Evolutionary conservation across 2,113 vertebrate genomes (phyloP), one percentile per base, ranked within the genome.

Genomic region (Scomber colias): DNA sequence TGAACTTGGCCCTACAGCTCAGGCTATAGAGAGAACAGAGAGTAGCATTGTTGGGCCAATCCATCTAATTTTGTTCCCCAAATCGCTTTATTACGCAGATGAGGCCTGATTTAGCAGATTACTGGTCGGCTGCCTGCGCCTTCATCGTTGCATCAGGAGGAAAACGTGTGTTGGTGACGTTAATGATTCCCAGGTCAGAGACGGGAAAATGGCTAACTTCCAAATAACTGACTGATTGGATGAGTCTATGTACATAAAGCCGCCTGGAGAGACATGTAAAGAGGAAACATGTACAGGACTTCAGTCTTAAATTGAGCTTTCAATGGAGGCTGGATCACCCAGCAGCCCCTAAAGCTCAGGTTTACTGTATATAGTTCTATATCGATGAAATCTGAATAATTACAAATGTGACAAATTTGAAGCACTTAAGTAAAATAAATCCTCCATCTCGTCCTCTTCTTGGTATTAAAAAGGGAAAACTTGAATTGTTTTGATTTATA

Each of bases 71-170:
- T 85, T 69, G 81, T 79, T 85, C 67, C 66, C 72, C 61, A 91
- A 91, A 92, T 85, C 86, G 60, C 81, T 84, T 84, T 87, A 84
- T 82, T 90, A 80, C 90, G 87, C 71, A 57, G 76, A 75, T 93
- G 89, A 93, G 88, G 83, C 66, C 79, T 63, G 88, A 80, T 93
- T 92, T 86, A 88, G 40, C 49, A 85, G 92, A 90, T 95, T 94
- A 94, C 53, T 17, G 35, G 51, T 75, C 15, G 49, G 35, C 73
- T 24, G 50, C 70, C 80, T 57, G 79, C 72, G 63, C 68, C 30
- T 71, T 85, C 63, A n/a, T 21, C 59, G n/a, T 84, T 80, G 81
- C 71, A 78, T 90, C 82, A 84, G 72, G 50, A 65, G 55, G 45
- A 44, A 91, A 93, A 87, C 46, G 69, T 82, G 78, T 72, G 48